These are phyloP conservation scores for Gari tellinella DNA, from an alignment of 2,888 invertebrate genomes.

Conservation along the genomic window DNA sequence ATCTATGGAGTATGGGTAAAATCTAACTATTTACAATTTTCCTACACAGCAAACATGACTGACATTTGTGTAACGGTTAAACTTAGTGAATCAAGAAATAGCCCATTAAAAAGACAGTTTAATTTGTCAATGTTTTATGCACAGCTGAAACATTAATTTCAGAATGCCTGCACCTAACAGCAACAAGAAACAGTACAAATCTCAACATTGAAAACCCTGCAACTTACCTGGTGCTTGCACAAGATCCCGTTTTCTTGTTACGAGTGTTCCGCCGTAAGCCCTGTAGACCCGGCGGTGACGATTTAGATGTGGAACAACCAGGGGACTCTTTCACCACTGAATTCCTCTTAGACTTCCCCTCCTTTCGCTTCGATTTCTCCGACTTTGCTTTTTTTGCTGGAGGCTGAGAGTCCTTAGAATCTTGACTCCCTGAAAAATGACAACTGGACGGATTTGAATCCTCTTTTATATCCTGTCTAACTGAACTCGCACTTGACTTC, in stretches of 20 bases:
- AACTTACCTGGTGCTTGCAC: constrained; percentile 87
- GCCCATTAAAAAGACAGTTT: too few species aligned
- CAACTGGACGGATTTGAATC: constrained; percentile 40
- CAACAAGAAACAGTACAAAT: too few species aligned
- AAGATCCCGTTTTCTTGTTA: constrained; percentile 87
- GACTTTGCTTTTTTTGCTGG: constrained; percentile 49
- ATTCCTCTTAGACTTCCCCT: constrained; percentile 34
- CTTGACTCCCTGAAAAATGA: constrained; percentile 43
- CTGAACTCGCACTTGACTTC: constrained; percentile 29
- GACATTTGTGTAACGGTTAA: too few species aligned
- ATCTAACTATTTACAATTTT: too few species aligned
- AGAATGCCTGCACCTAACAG: too few species aligned
- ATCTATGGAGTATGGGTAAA: too few species aligned
- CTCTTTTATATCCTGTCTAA: constrained; percentile 47
- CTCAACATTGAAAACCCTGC: too few species aligned
- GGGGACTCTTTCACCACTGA: constrained; percentile 30
- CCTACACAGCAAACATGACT: too few species aligned
- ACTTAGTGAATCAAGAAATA: too few species aligned
- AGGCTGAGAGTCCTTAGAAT: constrained; percentile 37
- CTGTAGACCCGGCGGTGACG: constrained; percentile 65
- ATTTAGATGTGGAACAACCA: constrained; percentile 50
- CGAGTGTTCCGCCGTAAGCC: constrained; percentile 73
- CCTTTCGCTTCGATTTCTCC: constrained; percentile 43
- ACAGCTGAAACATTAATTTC: too few species aligned
- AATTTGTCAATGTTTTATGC: too few species aligned